Evolutionary conservation across 2,797 vertebrate genomes (phyloP), one percentile per base, ranked within the genome.

Genomic region (Remorina albescens): DNA sequence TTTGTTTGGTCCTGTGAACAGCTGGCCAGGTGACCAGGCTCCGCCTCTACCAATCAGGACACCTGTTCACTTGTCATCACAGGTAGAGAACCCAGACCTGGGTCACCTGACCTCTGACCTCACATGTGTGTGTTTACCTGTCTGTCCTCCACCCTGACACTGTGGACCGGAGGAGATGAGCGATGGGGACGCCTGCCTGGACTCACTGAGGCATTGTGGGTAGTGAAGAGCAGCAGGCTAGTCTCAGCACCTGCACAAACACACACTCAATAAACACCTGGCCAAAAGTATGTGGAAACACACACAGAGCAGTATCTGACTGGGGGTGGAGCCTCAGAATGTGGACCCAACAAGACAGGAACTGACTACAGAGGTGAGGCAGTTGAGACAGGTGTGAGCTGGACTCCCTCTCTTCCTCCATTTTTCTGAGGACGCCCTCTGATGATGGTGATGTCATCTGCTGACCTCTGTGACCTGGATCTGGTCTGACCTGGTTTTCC

Each of bases 81-180:
- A n/a, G n/a, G n/a, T n/a, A n/a, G n/a, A n/a, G n/a, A n/a, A n/a
- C n/a, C n/a, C n/a, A n/a, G n/a, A n/a, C n/a, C n/a, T n/a, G n/a
- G n/a, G n/a, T n/a, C n/a, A n/a, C n/a, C n/a, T n/a, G n/a, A n/a
- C n/a, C n/a, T n/a, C n/a, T n/a, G n/a, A n/a, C n/a, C n/a, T n/a
- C n/a, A n/a, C n/a, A n/a, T n/a, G n/a, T n/a, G n/a, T n/a, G n/a
- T n/a, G n/a, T 10, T 4, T 23, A 82, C 93, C 91, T 86, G 80
- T 32, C 46, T 70, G 61, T 93, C 88, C 53, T 93, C 93, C 76
- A 95, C 92, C 56, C 89, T 71, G 57, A 95, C 26, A 58, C 91
- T 93, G 84, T 94, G 93, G 21, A 94, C 92, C 66, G 92, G 39
- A 3, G 91, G 74, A 8, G 90, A 80, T 8, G 82, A 62, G 23